Base-by-base conservation (phyloP, 2,888 invertebrate genomes). In the Lissocephala sabroskyi region DNA sequence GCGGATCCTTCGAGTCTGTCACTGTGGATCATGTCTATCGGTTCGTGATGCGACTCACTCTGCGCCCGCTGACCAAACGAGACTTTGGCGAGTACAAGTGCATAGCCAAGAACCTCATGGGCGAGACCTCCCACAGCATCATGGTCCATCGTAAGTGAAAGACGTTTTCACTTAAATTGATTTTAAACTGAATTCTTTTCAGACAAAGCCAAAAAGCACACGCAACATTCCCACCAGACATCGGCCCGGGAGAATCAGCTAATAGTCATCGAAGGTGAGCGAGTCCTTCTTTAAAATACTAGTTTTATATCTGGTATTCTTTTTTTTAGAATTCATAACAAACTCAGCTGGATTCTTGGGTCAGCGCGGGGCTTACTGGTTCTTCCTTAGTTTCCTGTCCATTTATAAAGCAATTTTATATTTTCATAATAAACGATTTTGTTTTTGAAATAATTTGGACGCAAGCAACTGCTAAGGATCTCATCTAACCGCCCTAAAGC, bases 41-140 rank as follows among this genome's bases (percentile, higher is more conserved):
- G 81, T 89, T 92, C 53, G 88, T 91, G 53, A 90, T 93, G 87
- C 89, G 90, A 54, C 86, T 93, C 46, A 90, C 89, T 37, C 88
- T 93, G 65, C 86, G 88, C 49, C 87, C 89, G 45, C 87, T 91
- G 40, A 87, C 88, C 23, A 85, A 85, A 42, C 85, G 87, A 7
- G 93, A 93, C 84, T 93, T 91, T 79, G 92, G 92, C 17, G 88
- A 91, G 41, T 93, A 93, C 85, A 91, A 91, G 83, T 94, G 94
- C 83, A 88, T 93, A 56, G 91, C 93, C 18, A 93, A 92, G 85
- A 94, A 94, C 83, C 89, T 91, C 1, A 85, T 93, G 16, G 93
- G 93, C 6, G 92, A 92, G 76, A 80, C 82, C 7, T 80, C 84
- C 51, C 80, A 79, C 41, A 75, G 63, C 16, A 84, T 84, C 13